phyloP scores from a whole-genome alignment of 2,113 vertebrate genomes.

The Petrocephalus microphthalmus region DNA sequence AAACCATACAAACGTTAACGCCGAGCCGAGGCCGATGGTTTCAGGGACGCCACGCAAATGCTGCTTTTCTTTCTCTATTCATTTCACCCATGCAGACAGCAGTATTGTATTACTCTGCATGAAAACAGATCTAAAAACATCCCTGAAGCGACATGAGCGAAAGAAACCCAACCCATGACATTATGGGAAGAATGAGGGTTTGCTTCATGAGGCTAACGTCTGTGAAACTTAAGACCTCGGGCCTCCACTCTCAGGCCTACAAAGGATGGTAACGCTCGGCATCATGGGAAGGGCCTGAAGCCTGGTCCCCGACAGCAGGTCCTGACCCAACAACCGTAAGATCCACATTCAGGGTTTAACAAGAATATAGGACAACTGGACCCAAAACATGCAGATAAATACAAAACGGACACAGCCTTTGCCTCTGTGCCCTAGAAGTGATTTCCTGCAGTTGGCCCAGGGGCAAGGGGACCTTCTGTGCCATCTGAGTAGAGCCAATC shows the following conservation, averaged over 20 bases:
- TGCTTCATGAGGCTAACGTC: not conserved
- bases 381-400: not conserved
- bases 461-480: not conserved
- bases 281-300: not conserved
- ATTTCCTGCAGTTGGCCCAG: not conserved
- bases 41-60: not conserved
- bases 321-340: not conserved
- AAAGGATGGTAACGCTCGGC: not conserved
- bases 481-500: not conserved
- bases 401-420: not conserved
- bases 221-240: not conserved
- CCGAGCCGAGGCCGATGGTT: not conserved
- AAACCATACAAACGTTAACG: not conserved
- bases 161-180: not conserved
- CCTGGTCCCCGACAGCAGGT: not conserved
- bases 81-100: not conserved
- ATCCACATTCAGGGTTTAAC: not conserved
- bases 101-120: not conserved
- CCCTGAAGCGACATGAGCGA: not conserved
- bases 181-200: not conserved
- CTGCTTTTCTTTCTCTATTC: not conserved
- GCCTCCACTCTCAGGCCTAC: not conserved
- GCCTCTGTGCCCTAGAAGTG: not conserved
- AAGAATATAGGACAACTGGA: not conserved
- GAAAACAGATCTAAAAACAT: not conserved